Evolutionary conservation across 2,113 vertebrate species (phyloP), one percentile per base, ranked within the genome.

Genomic region (Lophura nycthemera): DNA sequence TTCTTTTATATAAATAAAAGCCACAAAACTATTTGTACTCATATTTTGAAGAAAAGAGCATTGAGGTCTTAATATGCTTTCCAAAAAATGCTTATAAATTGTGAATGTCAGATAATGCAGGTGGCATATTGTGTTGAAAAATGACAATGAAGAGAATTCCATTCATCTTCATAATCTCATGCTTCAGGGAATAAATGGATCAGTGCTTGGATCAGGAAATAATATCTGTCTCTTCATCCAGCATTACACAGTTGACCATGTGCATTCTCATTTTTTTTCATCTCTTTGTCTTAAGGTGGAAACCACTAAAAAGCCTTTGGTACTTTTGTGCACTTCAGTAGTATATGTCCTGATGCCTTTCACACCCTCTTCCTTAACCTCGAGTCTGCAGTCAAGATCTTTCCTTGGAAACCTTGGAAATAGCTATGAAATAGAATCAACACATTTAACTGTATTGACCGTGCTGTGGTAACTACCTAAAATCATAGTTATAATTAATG

Each of bases 151-250:
- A 74, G 30, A 81, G 6, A 69, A 56, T 89, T 64, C 63, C 17
- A 69, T 92, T 93, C 47, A 81, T 75, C 61, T 81, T 93, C 40
- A 76, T 84, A 89, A 84, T 75, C 36, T 76, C 25, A 54, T 82
- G 17, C 43, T 95, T 92, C 66, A 1, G 1, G 54, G 27, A 79
- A 82, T 65, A 82, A 92, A 86, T 20, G 80, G 24, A 85, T 65
- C 48, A 36, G 50, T n/a, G 61, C 25, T 56, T 88, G 32, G 16
- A 74, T 93, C 29, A 66, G 88, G 61, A 82, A 75, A 72, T 30
- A 86, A 29, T 76, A 69, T 86, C 81, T 88, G 6, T 63, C 15
- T 91, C 29, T 88, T 81, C 40, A 72, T 72, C 29, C 43, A 61
- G 17, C 20, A 40, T 79, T 87, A 57, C 22, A 29, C 13, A 50